Evolutionary conservation across 2,888 invertebrate genomes (phyloP).

Genomic region (Zelleria hepariella): DNA sequence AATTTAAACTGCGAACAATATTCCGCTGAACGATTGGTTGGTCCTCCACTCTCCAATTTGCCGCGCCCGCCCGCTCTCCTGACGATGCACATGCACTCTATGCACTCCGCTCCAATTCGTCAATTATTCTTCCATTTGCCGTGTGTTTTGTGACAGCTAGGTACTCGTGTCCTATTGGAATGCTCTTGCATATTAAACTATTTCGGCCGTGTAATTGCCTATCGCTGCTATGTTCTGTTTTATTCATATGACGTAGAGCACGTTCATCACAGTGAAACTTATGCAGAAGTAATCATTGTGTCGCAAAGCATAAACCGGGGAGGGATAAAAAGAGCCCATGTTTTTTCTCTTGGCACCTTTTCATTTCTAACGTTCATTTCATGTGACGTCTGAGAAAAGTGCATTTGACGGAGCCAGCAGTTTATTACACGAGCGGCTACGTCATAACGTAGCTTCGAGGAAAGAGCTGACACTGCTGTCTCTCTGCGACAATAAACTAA

Average conservation of each 20-base stretch:
- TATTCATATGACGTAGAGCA: background rate
- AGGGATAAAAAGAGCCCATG: background rate
- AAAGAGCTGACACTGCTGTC: background rate
- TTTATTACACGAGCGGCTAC: background rate
- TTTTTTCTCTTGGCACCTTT: background rate
- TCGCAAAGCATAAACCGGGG: no score
- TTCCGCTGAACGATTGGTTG: background rate
- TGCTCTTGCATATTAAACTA: background rate
- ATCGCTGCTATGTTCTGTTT: background rate
- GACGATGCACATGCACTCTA: background rate
- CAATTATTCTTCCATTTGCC: slow-evolving; percentile 35
- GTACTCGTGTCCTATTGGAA: background rate
- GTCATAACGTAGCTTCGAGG: background rate
- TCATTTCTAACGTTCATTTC: background rate
- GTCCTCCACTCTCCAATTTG: slow-evolving; percentile 17
- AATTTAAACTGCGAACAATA: background rate
- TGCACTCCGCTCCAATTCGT: slow-evolving; percentile 20
- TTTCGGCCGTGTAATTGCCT: background rate
- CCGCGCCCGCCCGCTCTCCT: slow-evolving; percentile 16
- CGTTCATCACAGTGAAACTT: no score
- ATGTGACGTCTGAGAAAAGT: background rate
- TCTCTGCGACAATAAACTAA: background rate
- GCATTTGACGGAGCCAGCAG: background rate
- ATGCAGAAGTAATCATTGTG: no score
- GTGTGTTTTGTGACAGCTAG: background rate